Percentiles rank a stretch among this genome's conserved stretches.
phyloP scores from a whole-genome alignment of 30 jellyfish, hydroid and myxozoan genomes.

The Aurelia aurita region DNA sequence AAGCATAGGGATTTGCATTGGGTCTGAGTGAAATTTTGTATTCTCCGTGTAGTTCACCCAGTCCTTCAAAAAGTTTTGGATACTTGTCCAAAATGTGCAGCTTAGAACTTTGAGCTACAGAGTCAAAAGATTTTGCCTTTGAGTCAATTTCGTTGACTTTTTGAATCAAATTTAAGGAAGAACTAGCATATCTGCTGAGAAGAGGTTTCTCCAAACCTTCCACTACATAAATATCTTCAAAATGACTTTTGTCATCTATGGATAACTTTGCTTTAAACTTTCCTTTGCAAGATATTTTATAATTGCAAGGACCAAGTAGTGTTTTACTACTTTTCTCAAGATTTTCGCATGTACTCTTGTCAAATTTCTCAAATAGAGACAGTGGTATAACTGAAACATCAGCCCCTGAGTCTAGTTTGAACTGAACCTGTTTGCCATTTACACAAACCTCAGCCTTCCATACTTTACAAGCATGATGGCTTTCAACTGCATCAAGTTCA shows the following conservation, averaged over 20 bases:
- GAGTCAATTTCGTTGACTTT: too few species aligned
- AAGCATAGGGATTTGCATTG: background rate
- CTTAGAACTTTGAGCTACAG: background rate
- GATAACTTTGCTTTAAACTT: too few species aligned
- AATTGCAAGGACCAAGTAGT: too few species aligned
- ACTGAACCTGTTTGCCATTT: background rate
- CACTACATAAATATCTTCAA: too few species aligned
- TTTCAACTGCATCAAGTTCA: background rate
- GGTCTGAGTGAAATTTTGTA: background rate
- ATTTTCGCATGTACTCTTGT: background rate
- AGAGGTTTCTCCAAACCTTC: too few species aligned
- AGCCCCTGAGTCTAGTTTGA: constrained; percentile 4
- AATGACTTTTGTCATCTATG: too few species aligned
- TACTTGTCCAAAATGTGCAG: background rate
- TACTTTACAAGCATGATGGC: background rate
- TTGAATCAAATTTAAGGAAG: too few species aligned
- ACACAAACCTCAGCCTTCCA: background rate
- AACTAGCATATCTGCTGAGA: too few species aligned
- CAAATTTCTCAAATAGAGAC: background rate
- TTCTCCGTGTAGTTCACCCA: background rate
- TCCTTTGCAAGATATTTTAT: too few species aligned
- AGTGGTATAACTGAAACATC: constrained; percentile 5
- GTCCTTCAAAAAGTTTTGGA: background rate
- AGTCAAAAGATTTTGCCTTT: too few species aligned
- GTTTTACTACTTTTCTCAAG: background rate